These are phyloP conservation scores for Mustela nigripes DNA, from an alignment of 2,113 vertebrate genomes.

Conservation along the genomic window DNA sequence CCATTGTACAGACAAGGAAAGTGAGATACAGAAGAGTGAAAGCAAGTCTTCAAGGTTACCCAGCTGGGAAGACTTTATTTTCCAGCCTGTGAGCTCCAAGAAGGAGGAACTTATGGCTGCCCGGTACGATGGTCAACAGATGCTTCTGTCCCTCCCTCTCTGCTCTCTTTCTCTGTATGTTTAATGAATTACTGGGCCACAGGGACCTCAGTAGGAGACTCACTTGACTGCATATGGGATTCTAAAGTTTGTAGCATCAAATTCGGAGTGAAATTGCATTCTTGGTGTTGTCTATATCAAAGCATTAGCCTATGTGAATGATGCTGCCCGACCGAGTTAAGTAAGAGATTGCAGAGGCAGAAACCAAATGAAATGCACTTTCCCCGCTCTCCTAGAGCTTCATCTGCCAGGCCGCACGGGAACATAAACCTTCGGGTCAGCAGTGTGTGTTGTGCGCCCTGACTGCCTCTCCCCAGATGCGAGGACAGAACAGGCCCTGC, in stretches of 20 bases:
- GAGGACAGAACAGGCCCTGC: neutral
- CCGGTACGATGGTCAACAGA: neutral
- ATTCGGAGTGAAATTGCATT: neutral
- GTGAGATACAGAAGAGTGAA: neutral
- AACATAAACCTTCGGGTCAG: neutral
- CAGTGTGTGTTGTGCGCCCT: too few species aligned
- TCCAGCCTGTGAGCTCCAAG: neutral
- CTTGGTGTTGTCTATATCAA: neutral
- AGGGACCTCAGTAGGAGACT: neutral
- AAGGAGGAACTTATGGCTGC: neutral
- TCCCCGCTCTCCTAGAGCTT: neutral
- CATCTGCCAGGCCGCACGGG: neutral
- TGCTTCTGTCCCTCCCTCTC: neutral
- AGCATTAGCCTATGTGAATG: neutral
- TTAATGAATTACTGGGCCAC: neutral
- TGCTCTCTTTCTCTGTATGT: neutral
- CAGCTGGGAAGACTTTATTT: neutral
- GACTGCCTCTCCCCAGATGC: neutral
- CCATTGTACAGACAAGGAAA: neutral
- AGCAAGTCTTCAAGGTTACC: neutral
- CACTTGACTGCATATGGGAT: neutral
- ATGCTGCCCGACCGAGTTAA: neutral
- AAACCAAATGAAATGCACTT: neutral
- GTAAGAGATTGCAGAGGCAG: neutral
- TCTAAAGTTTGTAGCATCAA: neutral